These are phyloP conservation scores for Myzus persicae DNA, from an alignment of 1,140 invertebrate species.

Conservation along the genomic window DNA sequence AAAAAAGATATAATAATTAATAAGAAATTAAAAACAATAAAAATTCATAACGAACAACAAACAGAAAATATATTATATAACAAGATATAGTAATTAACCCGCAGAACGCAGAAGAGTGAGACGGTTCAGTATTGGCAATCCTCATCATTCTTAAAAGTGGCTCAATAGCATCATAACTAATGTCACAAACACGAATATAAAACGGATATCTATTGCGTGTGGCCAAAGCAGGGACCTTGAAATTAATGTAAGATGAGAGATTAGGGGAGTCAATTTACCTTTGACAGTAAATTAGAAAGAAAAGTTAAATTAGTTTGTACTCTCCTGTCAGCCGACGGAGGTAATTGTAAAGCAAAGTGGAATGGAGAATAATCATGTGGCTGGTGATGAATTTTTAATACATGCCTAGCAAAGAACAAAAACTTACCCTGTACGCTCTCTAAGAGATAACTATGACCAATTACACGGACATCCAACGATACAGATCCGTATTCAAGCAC, in stretches of 20 bases:
- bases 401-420: background rate
- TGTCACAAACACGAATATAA: no score
- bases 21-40: no score
- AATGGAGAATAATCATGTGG: background rate
- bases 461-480: background rate
- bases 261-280: background rate
- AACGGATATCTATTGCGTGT: background rate
- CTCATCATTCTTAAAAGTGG: no score
- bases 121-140: no score
- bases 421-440: background rate
- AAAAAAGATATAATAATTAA: no score
- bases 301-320: background rate
- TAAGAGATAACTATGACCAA: background rate
- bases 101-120: no score
- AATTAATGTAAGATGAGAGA: background rate
- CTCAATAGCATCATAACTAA: no score
- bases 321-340: background rate
- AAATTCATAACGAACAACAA: no score
- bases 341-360: background rate
- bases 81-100: no score
- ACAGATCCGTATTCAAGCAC: background rate
- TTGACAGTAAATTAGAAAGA: background rate
- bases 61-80: no score
- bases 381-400: no score
- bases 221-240: no score